Evolutionary conservation across 2,888 invertebrate genomes (phyloP).

Genomic region (Orthosia incerta): DNA sequence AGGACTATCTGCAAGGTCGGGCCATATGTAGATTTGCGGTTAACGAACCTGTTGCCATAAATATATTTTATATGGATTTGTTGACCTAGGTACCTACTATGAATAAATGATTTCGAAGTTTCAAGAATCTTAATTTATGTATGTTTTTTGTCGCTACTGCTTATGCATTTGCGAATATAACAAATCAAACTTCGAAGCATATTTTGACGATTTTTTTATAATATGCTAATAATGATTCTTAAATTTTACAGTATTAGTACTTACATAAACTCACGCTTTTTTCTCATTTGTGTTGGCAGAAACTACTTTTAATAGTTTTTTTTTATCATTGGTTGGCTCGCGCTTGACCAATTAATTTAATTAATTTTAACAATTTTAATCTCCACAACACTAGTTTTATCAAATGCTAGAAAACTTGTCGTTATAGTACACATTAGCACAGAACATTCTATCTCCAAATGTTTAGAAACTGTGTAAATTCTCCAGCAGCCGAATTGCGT

Average conservation of each 20-base stretch:
- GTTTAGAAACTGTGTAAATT: too few relatives aligned
- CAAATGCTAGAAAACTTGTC: not conserved
- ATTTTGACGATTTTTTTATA: not conserved
- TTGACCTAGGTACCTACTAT: slow-evolving; percentile 76
- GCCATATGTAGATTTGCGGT: slow-evolving; percentile 2
- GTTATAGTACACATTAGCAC: not conserved
- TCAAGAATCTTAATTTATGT: not conserved
- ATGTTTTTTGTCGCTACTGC: not conserved
- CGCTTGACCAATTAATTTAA: too few relatives aligned
- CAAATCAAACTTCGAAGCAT: not conserved
- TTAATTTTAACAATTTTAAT: not conserved
- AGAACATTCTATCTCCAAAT: too few relatives aligned
- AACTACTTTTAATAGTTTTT: too few relatives aligned
- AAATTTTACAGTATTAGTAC: not conserved
- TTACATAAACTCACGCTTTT: not conserved
- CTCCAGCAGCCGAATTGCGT: too few relatives aligned
- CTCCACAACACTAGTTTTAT: not conserved
- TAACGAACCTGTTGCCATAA: slow-evolving; percentile 25
- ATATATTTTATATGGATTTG: not conserved
- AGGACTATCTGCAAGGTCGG: slow-evolving; percentile 27
- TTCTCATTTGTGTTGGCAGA: too few relatives aligned
- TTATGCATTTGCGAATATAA: not conserved
- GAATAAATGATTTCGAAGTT: not conserved
- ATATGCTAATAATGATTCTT: not conserved
- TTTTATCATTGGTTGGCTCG: too few relatives aligned